Base-by-base conservation (phyloP, 1,140 invertebrate species). In the Rhyacophila brunnea region DNA sequence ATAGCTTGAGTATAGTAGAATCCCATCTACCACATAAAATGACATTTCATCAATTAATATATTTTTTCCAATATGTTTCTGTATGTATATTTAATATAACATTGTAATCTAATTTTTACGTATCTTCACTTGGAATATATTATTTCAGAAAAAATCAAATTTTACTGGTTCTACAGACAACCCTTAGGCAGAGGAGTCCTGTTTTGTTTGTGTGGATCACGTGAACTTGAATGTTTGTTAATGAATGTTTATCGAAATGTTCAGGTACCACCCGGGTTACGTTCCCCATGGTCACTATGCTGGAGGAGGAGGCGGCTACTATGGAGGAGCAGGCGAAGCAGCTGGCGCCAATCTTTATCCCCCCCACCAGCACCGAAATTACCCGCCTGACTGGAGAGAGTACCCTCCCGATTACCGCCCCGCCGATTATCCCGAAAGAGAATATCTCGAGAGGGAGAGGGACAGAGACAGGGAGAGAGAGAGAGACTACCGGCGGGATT, bases 301-400 rank as follows among this genome's bases (percentile, higher is more conserved):
- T 5, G 50, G 50, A 7, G 61, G 44, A 6, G 47, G 34, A 14
- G 23, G 48, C 20, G 46, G 48, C 14, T 57, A 49, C 20, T 57
- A 57, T n/a, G 1, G 38, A 1, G 52, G 51, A 11, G 49, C 18
- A 3, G 57, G 14, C 5, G 57, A 43, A 6, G 38, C 59, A 11
- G 20, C 59, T 1, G 44, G 3, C 17, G 18, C 32, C 3, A 28
- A 28, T 28, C 50, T 32, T 13, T 50, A 34, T 20, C 40, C 47
- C 18, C 52, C 62, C 11, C 62, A 58, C 42, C 56, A 28, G 15
- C n/a, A 10, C 14, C 44, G 60, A 10, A 23, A 46, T 11, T 65
- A 65, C 23, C 62, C 62, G 9, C 54, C 53, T 7, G 58, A 65
- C 32, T 65, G 62, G 62, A 44, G 58, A 55, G 58, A 65, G n/a